Evolutionary conservation across 2,113 vertebrate species (phyloP).

Genomic region (Pangasianodon hypophthalmus): DNA sequence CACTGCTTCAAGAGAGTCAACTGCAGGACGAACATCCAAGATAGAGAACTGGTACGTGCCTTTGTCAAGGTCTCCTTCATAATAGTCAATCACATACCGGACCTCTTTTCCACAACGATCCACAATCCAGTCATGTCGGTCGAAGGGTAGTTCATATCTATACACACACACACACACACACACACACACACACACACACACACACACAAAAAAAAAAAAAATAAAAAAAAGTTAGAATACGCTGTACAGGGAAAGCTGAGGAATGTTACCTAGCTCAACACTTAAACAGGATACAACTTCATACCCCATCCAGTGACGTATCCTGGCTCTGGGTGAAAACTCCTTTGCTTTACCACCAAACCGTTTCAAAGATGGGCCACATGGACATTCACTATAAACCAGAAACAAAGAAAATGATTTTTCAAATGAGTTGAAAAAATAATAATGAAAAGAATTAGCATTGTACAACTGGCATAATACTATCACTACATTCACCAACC

Average conservation of each 20-base stretch:
- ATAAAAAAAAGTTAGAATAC: background rate
- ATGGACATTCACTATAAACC: conserved; percentile 86
- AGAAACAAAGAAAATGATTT: background rate
- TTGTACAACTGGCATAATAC: background rate
- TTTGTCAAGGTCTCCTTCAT: conserved; percentile 84
- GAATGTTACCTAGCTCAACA: background rate
- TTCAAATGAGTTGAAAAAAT: background rate
- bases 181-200: too few species aligned
- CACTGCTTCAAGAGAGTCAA: conserved; percentile 85
- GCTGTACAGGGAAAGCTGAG: background rate
- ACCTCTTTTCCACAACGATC: conserved; percentile 93
- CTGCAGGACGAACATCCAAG: conserved; percentile 90
- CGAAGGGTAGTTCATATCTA: conserved; percentile 93
- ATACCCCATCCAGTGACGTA: conserved; percentile 96
- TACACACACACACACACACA: background rate
- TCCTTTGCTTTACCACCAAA: conserved; percentile 94
- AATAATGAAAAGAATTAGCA: background rate
- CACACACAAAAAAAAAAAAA: too few species aligned
- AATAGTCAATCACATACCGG: conserved; percentile 94
- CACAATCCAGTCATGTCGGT: conserved; percentile 93
- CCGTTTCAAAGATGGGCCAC: conserved; percentile 85
- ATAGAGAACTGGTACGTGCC: conserved; percentile 87
- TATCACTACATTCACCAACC: background rate
- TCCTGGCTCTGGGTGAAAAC: conserved; percentile 87
- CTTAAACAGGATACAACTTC: conserved; percentile 43